Conservation (phyloP, 2,888 invertebrate genomes). For the Amblyjoppa proteus region DNA sequence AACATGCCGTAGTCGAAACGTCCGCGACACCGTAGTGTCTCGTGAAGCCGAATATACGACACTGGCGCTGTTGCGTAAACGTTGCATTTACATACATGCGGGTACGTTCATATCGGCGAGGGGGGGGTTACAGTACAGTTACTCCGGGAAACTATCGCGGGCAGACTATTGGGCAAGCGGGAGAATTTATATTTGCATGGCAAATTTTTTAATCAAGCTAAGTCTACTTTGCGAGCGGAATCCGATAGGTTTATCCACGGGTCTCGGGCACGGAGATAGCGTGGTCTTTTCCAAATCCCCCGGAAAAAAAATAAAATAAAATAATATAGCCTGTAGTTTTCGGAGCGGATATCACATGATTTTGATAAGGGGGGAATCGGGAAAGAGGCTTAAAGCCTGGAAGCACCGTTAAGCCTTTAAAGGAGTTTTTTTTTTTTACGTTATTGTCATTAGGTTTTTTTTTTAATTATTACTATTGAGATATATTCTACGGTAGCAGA, state of each 20-base stretch:
- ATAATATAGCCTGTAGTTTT: background rate
- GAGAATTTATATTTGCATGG: slow-evolving; percentile 19
- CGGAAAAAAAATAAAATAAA: no score
- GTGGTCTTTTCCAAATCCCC: background rate
- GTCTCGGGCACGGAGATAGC: background rate
- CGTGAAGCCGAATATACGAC: slow-evolving; percentile 55
- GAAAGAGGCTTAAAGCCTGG: no score
- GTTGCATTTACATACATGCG: background rate
- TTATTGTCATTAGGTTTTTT: no score
- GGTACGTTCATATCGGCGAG: background rate
- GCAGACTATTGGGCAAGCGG: background rate
- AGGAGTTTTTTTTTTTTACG: no score
- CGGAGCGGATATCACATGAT: no score
- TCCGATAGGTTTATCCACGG: background rate
- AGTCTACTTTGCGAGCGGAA: background rate
- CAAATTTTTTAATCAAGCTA: slow-evolving; percentile 3
- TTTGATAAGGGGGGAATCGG: no score
- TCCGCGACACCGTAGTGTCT: slow-evolving; percentile 54
- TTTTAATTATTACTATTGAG: no score
- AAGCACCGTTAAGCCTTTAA: no score
- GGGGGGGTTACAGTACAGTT: slow-evolving; percentile 1
- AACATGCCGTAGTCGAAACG: slow-evolving; percentile 52
- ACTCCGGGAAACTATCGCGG: slow-evolving; percentile 15
- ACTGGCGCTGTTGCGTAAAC: slow-evolving; percentile 42
- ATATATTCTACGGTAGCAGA: no score